Evolutionary conservation across 2,797 vertebrate genomes (phyloP).

Genomic region (Molossus molossus): DNA sequence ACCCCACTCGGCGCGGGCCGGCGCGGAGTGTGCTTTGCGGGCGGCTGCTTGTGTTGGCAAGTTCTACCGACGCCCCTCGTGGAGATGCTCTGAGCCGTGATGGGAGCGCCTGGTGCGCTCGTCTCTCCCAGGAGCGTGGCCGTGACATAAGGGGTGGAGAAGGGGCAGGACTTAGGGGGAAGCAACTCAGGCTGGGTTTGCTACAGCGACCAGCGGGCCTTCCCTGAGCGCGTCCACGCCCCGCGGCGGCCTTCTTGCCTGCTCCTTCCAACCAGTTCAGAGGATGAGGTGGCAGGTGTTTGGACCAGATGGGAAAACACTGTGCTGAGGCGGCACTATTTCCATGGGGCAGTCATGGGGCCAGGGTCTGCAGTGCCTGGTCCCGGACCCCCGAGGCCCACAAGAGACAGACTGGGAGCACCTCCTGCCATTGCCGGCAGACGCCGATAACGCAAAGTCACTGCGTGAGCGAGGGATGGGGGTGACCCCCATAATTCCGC

Average conservation of each 20-base stretch:
- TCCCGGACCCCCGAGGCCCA: not conserved
- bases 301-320: not conserved
- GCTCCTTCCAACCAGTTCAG: not conserved
- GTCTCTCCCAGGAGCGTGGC: fast-evolving
- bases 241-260: not conserved
- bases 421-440: not conserved
- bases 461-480: not conserved
- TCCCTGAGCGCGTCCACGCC: not conserved
- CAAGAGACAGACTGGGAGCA: not conserved
- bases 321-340: not conserved
- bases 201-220: not conserved
- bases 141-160: fast-evolving
- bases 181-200: not conserved
- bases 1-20: too few relatives aligned
- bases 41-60: not conserved
- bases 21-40: not conserved
- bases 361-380: not conserved
- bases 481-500: not conserved
- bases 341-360: fast-evolving
- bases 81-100: not conserved
- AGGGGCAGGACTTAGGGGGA: not conserved
- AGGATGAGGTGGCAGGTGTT: not conserved
- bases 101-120: not conserved
- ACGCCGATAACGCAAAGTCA: not conserved
- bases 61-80: fast-evolving